Evolutionary conservation across 2,888 invertebrate species (phyloP), one percentile per base, ranked within the genome.

Genomic region (Selenia dentaria): DNA sequence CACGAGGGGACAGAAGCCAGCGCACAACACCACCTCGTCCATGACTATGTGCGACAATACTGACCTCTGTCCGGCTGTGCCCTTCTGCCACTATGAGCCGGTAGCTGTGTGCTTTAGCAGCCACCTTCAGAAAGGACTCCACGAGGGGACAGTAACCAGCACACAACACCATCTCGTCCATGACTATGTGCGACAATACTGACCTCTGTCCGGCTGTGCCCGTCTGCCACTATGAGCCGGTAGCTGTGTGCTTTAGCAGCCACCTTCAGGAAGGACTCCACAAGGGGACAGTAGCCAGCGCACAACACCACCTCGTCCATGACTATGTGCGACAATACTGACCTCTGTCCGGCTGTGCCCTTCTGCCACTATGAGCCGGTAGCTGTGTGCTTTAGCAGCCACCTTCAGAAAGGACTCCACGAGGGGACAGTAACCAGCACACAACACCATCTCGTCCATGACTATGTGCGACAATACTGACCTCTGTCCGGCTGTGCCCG

Each of bases 361-460:
- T 86, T 97, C 97, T 0, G 96, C 10, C 25, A 25, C 25, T 2
- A 25, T 10, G 4, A 98, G 96, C 69, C 96, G 94, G 80, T 96
- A 97, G 29, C 94, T 93, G 65, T 93, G 93, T 0, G 10, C 45
- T n/a, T 16, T 25, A 0, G 96, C 94, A 1, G 98, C 97, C 40
- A 93, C 92, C 71, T 95, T 95, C 5, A 99, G 92, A 91, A 98
- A 98, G 57, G 93, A 92, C 79, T 97, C 96, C 0, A 97, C 96
- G 33, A 96, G 94, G 47, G 92, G 92, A 4, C 96, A 95, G 63
- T 93, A 93, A 0, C 96, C 96, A 39, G 95, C 90, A 0, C 98
- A 97, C 69, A 99, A 91, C 57, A 99, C 95, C 32, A 98, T 6
- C n/a, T n/a, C n/a, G n/a, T n/a, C n/a, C n/a, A n/a, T n/a, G n/a